Evolutionary conservation across 2,113 vertebrate species (phyloP), one percentile per base, ranked within the genome.

Genomic region (Podarcis cretensis): DNA sequence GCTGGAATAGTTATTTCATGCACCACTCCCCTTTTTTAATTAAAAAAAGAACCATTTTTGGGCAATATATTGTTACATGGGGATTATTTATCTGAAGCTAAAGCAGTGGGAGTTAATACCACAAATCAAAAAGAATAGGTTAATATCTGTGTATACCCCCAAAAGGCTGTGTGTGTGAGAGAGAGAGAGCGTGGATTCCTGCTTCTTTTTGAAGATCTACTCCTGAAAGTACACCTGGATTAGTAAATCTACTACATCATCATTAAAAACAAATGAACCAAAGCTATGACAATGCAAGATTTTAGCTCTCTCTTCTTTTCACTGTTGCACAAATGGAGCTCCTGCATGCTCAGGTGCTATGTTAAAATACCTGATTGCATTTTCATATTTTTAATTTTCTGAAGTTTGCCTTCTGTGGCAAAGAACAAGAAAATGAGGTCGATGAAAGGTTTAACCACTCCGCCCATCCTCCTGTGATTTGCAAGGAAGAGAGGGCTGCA

Each of bases 1-100:
- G 80, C n/a, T 81, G 32, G 18, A 81, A 63, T 65, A 12, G 57
- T 81, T 65, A 81, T 81, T 81, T 81, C 79, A 80, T 80, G 84
- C 13, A 80, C n/a, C 30, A n/a, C 6, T 80, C 16, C 27, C 14
- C 14, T 16, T 65, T 3, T 57, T 16, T 65, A 74, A 14, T 35
- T 18, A 14, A 48, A 78, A 79, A 54, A 78, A 25, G 14, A 27
- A 23, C 7, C 5, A n/a, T n/a, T 21, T 32, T 65, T 13, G 37
- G 30, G 57, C 18, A 18, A 81, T 65, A 81, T 65, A 35, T 13
- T 6, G 30, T 81, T 81, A n/a, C 4, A 30, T 32, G 3, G 32
- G 20, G 25, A 32, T 12, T n/a, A 20, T 65, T 30, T 16, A 0
- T 65, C 1, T 63, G 57, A 9, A 81, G 63, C 80, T 35, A 59